These are phyloP conservation scores for Ciconia stormi DNA, from an alignment of 2,113 vertebrate species.

Conservation along the genomic window DNA sequence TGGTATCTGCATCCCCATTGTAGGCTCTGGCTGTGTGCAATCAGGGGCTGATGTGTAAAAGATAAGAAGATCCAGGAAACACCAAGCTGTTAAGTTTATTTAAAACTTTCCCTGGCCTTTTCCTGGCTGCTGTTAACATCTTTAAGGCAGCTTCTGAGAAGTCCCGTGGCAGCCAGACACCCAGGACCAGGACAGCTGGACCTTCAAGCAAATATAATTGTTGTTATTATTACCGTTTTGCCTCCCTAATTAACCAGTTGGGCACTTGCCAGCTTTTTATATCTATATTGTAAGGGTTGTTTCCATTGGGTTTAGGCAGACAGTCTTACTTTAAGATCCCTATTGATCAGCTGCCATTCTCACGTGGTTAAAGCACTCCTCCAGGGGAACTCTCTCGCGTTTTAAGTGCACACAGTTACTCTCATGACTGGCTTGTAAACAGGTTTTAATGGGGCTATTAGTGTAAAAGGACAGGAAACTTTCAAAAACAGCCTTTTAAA, in stretches of 20 bases:
- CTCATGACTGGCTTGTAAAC: constrained; percentile 89
- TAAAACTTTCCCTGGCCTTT: background rate
- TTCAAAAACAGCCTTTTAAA: constrained; percentile 87
- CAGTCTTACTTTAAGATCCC: constrained; percentile 82
- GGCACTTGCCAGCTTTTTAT: constrained; percentile 72
- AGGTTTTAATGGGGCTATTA: constrained; percentile 96
- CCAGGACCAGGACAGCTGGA: constrained; percentile 14
- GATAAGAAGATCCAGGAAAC: background rate
- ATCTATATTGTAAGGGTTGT: constrained; percentile 55
- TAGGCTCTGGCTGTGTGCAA: background rate
- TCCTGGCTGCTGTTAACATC: constrained; percentile 2
- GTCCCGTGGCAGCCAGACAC: constrained; percentile 56
- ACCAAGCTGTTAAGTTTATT: background rate
- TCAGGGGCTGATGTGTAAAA: background rate
- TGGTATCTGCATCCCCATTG: background rate
- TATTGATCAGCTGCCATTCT: constrained; percentile 80
- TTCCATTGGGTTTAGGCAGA: constrained; percentile 77
- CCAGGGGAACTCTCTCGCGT: constrained; percentile 78
- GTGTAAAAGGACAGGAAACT: constrained; percentile 92
- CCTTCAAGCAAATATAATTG: constrained; percentile 19
- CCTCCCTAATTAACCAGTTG: constrained; percentile 84
- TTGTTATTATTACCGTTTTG: constrained; percentile 39
- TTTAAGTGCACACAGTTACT: constrained; percentile 88
- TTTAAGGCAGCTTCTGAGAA: constrained; percentile 37
- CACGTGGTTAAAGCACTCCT: constrained; percentile 73